Conservation (phyloP, 37 sponge, comb jelly and placozoan species). For the Beroe forskalii region DNA sequence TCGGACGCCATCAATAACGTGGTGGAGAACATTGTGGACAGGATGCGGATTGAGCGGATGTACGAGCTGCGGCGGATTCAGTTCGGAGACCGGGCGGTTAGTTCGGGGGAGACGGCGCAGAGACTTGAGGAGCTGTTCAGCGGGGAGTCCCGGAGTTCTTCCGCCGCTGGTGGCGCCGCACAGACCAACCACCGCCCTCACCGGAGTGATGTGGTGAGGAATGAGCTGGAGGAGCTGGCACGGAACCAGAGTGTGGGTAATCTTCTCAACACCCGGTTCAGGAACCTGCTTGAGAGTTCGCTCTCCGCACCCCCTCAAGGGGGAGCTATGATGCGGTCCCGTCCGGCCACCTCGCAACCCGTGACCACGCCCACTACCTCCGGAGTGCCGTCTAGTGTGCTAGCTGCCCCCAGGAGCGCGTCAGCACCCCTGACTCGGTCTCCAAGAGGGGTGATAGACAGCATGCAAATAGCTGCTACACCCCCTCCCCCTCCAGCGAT, state of each 20-base stretch:
- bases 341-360: neutral
- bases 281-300: conserved; percentile 14
- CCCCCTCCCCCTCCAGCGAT: neutral
- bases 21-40: conserved; percentile 19
- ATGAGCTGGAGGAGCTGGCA: neutral
- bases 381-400: neutral
- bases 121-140: conserved; percentile 21
- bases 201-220: neutral
- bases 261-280: conserved; percentile 34
- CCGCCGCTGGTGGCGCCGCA: no score
- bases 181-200: neutral
- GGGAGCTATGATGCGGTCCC: neutral
- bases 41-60: conserved; percentile 53
- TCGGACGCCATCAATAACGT: conserved; percentile 60
- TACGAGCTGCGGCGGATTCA: conserved; percentile 54
- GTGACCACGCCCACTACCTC: neutral
- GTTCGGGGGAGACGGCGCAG: conserved; percentile 1
- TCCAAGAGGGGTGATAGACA: no score
- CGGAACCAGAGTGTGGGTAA: conserved; percentile 25
- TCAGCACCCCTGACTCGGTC: neutral
- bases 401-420: neutral
- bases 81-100: conserved; percentile 37
- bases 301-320: neutral
- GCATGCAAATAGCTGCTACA: no score
- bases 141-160: neutral